A percentile compares a stretch with the other conserved stretches of the same genome.
These are phyloP conservation scores for Drosophila burlai DNA, from an alignment of 1,140 invertebrate genomes.

Conservation along the genomic window DNA sequence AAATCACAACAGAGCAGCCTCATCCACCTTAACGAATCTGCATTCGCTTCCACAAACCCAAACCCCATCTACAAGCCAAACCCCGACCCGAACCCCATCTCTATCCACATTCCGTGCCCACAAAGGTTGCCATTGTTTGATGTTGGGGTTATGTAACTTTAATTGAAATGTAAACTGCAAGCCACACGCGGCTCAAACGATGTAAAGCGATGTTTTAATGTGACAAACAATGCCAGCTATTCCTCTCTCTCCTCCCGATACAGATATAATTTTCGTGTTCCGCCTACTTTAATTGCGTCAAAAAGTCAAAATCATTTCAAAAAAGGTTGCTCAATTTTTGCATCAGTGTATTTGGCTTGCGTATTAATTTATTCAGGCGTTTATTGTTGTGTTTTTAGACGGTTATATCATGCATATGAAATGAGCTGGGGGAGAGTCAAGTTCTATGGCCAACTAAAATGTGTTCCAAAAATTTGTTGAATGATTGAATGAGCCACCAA, in stretches of 20 bases:
- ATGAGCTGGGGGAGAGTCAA: constrained; percentile 38
- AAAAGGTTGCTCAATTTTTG: constrained; percentile 35
- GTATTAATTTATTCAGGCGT: constrained; percentile 59
- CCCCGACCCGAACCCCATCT: neutral
- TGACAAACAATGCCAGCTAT: constrained; percentile 62
- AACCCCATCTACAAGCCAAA: neutral
- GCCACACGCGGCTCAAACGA: constrained; percentile 75
- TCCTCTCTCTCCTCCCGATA: neutral
- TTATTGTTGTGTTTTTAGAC: constrained; percentile 66
- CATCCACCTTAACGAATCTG: constrained; percentile 42
- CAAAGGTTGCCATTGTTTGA: constrained; percentile 44
- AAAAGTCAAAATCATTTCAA: constrained; percentile 62
- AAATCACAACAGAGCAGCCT: constrained; percentile 72
- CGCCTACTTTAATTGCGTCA: constrained; percentile 70
- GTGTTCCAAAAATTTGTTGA: constrained; percentile 17
- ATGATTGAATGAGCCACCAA: constrained; percentile 24
- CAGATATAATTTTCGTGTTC: constrained; percentile 57
- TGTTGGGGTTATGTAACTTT: constrained; percentile 79
- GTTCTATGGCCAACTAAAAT: constrained; percentile 18
- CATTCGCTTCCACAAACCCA: constrained; percentile 18
- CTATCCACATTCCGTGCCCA: constrained; percentile 3
- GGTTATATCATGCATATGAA: constrained; percentile 68
- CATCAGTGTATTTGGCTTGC: neutral
- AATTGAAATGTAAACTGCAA: constrained; percentile 81
- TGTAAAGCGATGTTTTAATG: constrained; percentile 74